Conservation (phyloP, 2,113 vertebrate genomes). For the Elephantulus edwardii region DNA sequence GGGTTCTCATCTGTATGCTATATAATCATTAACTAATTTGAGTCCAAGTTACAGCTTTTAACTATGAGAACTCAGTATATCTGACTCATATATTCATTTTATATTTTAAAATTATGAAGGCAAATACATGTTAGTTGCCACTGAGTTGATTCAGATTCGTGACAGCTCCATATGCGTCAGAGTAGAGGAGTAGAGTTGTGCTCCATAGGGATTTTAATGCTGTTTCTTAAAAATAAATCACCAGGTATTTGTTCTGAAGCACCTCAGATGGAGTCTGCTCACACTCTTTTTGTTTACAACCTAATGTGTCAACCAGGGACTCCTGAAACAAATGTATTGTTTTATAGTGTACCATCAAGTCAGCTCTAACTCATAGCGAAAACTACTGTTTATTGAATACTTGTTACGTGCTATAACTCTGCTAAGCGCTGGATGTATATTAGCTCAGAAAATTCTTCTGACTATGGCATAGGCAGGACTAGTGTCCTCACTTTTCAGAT, state of each 20-base stretch:
- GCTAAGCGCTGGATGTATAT: neutral
- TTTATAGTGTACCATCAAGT: neutral
- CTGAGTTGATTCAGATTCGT: neutral
- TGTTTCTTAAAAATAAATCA: neutral
- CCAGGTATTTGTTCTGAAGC: neutral
- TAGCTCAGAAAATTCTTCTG: neutral
- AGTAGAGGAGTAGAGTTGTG: neutral
- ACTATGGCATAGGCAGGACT: neutral
- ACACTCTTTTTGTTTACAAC: neutral
- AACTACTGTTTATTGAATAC: neutral
- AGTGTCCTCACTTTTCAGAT: neutral
- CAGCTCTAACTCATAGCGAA: neutral
- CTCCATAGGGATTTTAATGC: neutral
- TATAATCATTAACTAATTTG: neutral
- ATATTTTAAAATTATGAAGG: neutral
- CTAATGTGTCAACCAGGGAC: neutral
- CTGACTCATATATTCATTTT: constrained; percentile 1
- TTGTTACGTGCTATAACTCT: neutral
- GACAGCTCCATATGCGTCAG: neutral
- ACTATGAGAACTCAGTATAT: neutral
- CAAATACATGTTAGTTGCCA: neutral
- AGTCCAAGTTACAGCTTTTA: neutral
- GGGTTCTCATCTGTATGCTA: neutral
- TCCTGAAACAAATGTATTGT: too few species aligned
- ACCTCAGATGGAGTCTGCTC: neutral